phyloP scores from a whole-genome alignment of 1,140 invertebrate species.

The Vanessa tameamea region DNA sequence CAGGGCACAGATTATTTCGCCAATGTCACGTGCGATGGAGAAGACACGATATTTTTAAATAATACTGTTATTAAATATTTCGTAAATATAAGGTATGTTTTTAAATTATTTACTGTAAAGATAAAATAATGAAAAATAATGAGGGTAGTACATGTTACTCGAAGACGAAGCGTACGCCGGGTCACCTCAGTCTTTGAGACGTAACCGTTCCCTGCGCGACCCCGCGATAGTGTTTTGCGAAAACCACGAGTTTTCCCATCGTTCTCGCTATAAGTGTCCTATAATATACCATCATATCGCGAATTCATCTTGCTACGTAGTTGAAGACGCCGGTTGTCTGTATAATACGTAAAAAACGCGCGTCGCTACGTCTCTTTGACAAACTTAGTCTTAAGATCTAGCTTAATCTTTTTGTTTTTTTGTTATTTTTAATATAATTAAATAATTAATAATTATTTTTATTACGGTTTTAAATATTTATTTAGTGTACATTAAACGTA shows the following conservation, averaged over 20 bases:
- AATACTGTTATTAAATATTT: no score
- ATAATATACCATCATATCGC: constrained; percentile 18
- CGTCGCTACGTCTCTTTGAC: constrained; percentile 43
- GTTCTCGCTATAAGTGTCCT: constrained; percentile 15
- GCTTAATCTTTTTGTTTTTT: constrained; percentile 37
- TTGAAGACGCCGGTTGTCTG: constrained; percentile 24
- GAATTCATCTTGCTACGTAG: constrained; percentile 33
- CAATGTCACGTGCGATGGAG: no score
- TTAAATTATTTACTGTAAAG: background rate
- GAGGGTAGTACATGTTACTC: constrained; percentile 37
- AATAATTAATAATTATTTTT: constrained; percentile 43
- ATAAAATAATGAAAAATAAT: constrained; percentile 3
- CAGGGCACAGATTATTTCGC: no score
- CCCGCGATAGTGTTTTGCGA: constrained; percentile 41
- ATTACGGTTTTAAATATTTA: constrained; percentile 45
- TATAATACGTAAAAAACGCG: constrained; percentile 38
- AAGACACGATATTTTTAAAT: no score
- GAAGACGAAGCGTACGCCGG: background rate
- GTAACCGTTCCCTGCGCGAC: constrained; percentile 46
- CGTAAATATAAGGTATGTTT: background rate
- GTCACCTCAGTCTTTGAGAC: constrained; percentile 57
- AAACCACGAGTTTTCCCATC: constrained; percentile 37
- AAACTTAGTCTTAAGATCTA: constrained; percentile 36
- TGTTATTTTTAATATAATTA: constrained; percentile 44
- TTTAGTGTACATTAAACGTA: constrained; percentile 43